phyloP scores from a whole-genome alignment of 1,140 invertebrate genomes.

The roundworm (Caenorhabditis elegans) region DNA sequence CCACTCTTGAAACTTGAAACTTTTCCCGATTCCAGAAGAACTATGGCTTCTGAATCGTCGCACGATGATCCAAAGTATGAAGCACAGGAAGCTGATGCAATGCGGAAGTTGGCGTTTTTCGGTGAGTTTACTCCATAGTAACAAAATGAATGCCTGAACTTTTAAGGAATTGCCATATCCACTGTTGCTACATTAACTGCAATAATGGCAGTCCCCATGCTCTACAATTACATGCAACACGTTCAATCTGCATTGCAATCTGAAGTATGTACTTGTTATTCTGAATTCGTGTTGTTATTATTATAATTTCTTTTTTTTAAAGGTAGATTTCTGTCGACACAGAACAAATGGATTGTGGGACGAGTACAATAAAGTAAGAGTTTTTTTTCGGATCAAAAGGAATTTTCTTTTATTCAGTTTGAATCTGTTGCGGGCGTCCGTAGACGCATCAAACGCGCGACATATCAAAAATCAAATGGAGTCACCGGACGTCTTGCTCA shows the following conservation, averaged over 20 bases:
- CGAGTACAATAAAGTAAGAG: background rate
- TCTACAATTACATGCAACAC: constrained; percentile 42
- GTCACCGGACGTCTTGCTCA: background rate
- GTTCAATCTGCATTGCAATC: constrained; percentile 32
- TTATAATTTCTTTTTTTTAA: background rate
- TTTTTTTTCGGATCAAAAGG: background rate
- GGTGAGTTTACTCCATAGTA: background rate
- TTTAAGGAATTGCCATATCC: constrained; percentile 6
- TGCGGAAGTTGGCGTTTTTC: constrained; percentile 8
- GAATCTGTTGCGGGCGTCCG: background rate
- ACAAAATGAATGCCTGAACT: background rate
- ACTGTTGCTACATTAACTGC: constrained; percentile 37
- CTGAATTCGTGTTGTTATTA: too few relatives aligned
- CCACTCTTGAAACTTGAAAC: too few relatives aligned
- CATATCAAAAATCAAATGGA: constrained; percentile 32
- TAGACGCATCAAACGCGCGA: constrained; percentile 22
- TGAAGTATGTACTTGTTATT: background rate
- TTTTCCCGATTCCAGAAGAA: background rate
- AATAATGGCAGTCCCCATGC: constrained; percentile 38
- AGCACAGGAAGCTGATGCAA: constrained; percentile 16
- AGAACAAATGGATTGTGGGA: constrained; percentile 23
- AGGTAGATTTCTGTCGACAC: constrained; percentile 36
- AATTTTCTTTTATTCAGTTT: background rate
- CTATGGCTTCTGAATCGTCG: background rate
- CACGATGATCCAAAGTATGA: constrained; percentile 10